Evolutionary conservation across 2,113 vertebrate species (phyloP).

Genomic region (Lamprologus speciosus): DNA sequence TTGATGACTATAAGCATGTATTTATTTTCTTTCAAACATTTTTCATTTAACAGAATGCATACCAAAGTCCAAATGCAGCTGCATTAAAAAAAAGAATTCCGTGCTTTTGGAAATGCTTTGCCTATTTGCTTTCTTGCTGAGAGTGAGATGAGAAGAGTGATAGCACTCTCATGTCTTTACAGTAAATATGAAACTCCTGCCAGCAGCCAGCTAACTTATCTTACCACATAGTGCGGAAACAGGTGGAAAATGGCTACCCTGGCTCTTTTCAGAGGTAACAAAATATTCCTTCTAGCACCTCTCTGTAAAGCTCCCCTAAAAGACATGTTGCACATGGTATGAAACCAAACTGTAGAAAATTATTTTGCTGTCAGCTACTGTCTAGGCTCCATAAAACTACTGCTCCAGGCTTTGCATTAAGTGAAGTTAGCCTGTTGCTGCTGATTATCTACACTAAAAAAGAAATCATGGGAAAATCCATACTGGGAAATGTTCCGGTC

Average conservation of each 20-base stretch:
- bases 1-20: background rate
- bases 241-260: background rate
- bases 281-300: background rate
- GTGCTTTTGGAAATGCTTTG: background rate
- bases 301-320: background rate
- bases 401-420: background rate
- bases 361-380: background rate
- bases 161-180: background rate
- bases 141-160: background rate
- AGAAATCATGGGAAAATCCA: too few species aligned
- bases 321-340: background rate
- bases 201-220: background rate
- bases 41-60: background rate
- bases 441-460: background rate
- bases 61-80: background rate
- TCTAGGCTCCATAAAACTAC: background rate
- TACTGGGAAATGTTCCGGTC: background rate
- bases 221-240: background rate
- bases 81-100: background rate
- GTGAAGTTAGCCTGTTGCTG: background rate
- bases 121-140: background rate
- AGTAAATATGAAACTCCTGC: background rate
- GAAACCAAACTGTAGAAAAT: background rate
- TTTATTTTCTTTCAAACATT: background rate
- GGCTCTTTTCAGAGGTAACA: background rate